These are phyloP conservation scores for Megaceryle torquata DNA, from an alignment of 2,113 vertebrate species.

Conservation along the genomic window DNA sequence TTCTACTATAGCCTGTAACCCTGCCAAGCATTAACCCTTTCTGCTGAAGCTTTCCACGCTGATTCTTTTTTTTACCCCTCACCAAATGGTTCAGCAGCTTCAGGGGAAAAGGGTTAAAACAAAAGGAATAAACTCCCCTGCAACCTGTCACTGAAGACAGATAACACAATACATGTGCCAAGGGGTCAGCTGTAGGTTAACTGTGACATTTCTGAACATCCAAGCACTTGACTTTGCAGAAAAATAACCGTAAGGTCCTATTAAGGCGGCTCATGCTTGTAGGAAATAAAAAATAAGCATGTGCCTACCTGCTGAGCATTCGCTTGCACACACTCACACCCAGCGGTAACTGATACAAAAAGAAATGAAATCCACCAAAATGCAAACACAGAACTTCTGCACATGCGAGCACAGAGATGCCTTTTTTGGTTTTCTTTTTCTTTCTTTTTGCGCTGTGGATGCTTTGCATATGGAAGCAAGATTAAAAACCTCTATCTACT, in stretches of 20 bases:
- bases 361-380: neutral
- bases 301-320: neutral
- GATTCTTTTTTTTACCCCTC: neutral
- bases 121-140: neutral
- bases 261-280: neutral
- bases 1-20: neutral
- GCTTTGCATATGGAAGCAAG: neutral
- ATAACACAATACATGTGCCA: conserved; percentile 36
- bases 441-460: accelerated
- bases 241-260: neutral
- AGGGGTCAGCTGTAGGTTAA: conserved; percentile 52
- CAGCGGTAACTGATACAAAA: neutral
- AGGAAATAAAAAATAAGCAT: neutral
- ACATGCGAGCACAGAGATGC: neutral
- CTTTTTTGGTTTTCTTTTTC: no score
- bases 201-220: neutral
- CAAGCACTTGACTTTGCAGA: conserved; percentile 50
- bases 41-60: neutral
- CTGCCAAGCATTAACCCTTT: neutral
- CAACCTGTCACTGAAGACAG: conserved; percentile 28
- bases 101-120: conserved; percentile 23
- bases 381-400: neutral
- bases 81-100: conserved; percentile 16
- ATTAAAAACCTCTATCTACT: no score
- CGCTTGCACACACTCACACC: neutral